Conservation (phyloP, 2,113 vertebrate genomes). For the Ursus arctos region DNA sequence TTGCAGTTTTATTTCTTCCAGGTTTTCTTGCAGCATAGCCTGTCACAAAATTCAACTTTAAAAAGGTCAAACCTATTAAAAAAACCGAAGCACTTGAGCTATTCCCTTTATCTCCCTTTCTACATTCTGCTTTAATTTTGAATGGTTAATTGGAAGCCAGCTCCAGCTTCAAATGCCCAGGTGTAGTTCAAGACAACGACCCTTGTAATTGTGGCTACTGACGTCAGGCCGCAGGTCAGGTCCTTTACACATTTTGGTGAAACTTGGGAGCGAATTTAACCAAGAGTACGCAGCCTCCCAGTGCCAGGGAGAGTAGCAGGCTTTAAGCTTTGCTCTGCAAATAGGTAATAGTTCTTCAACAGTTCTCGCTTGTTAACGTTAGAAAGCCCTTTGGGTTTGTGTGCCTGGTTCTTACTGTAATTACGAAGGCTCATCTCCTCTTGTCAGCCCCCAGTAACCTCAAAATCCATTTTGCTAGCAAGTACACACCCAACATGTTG, state of each 20-base stretch:
- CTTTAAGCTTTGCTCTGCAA: not conserved
- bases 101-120: constrained; percentile 44
- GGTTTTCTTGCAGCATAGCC: constrained; percentile 49
- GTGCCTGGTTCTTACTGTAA: not conserved
- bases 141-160: constrained; percentile 62
- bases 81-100: constrained; percentile 54
- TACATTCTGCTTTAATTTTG: constrained; percentile 51
- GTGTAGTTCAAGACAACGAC: not conserved
- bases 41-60: constrained; percentile 69
- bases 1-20: constrained; percentile 51
- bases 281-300: not conserved
- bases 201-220: not conserved
- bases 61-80: constrained; percentile 82
- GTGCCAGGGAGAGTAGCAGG: not conserved
- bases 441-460: not conserved
- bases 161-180: constrained; percentile 3
- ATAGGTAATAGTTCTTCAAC: not conserved
- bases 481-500: not conserved
- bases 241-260: not conserved
- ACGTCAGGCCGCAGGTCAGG: not conserved
- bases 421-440: not conserved
- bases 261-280: not conserved
- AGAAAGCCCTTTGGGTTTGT: not conserved
- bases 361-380: not conserved
- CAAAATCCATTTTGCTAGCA: not conserved